Evolutionary conservation across 2,888 invertebrate species (phyloP).

Genomic region (Maniola hyperantus): DNA sequence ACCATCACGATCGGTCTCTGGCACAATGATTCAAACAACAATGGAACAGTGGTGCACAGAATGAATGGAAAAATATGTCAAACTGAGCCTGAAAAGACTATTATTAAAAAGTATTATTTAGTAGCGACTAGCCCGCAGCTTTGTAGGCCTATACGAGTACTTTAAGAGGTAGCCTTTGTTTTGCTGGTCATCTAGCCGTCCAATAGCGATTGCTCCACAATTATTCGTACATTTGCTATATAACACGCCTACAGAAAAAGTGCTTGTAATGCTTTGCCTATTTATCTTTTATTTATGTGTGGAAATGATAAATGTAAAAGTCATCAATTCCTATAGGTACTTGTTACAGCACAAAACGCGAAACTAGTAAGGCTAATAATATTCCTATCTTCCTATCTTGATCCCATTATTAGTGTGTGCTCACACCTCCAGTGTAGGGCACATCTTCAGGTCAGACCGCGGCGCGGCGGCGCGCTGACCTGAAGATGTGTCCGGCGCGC

Average conservation of each 20-base stretch:
- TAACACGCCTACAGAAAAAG: not conserved
- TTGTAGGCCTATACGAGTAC: conserved; percentile 23
- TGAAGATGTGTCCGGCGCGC: too few relatives aligned
- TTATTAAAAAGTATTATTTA: conserved; percentile 44
- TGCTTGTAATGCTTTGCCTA: conserved; percentile 11
- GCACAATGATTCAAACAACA: conserved; percentile 42
- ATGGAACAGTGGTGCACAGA: conserved; percentile 39
- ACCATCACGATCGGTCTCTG: conserved; percentile 37
- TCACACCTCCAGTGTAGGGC: too few relatives aligned
- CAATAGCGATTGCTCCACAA: conserved; percentile 18
- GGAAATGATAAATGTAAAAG: not conserved
- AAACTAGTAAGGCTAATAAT: not conserved
- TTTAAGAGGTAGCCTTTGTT: conserved; percentile 34
- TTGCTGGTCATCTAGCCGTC: conserved; percentile 28
- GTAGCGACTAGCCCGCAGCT: conserved; percentile 40
- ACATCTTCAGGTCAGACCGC: too few relatives aligned
- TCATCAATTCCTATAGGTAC: not conserved
- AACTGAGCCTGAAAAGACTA: conserved; percentile 43
- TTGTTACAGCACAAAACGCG: not conserved
- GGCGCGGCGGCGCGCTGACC: too few relatives aligned
- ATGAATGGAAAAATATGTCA: conserved; percentile 44
- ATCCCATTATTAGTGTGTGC: not conserved
- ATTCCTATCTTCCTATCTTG: not conserved
- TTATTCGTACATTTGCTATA: conserved; percentile 20
- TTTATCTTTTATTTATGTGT: conserved; percentile 3